These are phyloP conservation scores for Zaprionus capensis DNA, from an alignment of 1,140 invertebrate species.

Conservation along the genomic window DNA sequence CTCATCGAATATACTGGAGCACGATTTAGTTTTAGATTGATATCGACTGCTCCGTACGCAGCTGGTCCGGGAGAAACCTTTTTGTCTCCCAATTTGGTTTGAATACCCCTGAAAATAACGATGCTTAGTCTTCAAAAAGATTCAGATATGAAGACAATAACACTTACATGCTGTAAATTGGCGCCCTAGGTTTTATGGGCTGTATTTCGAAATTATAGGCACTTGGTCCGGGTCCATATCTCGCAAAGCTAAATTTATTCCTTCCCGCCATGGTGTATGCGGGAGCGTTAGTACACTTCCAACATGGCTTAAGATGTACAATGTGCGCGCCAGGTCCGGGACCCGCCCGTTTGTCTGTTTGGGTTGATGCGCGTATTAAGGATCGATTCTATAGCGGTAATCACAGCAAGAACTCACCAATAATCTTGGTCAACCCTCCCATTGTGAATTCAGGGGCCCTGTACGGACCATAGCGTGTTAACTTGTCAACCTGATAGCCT, in stretches of 20 bases:
- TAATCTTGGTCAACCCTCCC: slow-evolving; percentile 46
- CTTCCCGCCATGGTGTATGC: slow-evolving; percentile 86
- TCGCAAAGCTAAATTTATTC: slow-evolving; percentile 77
- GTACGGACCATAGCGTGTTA: slow-evolving; percentile 68
- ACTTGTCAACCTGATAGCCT: slow-evolving; percentile 65
- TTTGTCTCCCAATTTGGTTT: slow-evolving; percentile 51
- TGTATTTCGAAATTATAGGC: slow-evolving; percentile 85
- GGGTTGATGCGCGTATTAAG: not conserved
- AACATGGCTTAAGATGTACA: slow-evolving; percentile 84
- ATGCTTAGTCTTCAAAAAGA: too few relatives aligned
- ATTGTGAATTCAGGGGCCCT: slow-evolving; percentile 78
- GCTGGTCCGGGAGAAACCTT: slow-evolving; percentile 86
- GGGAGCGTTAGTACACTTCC: slow-evolving; percentile 85
- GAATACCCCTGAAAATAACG: slow-evolving; percentile 73
- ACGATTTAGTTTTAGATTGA: slow-evolving; percentile 75
- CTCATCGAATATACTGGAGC: slow-evolving; percentile 83
- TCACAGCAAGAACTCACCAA: slow-evolving; percentile 38
- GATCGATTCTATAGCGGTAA: not conserved
- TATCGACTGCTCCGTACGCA: slow-evolving; percentile 84
- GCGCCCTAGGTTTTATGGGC: slow-evolving; percentile 78
- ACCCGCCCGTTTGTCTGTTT: slow-evolving; percentile 59
- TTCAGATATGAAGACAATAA: too few relatives aligned
- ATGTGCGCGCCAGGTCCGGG: slow-evolving; percentile 87
- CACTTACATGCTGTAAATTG: slow-evolving; percentile 85
- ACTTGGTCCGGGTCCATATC: slow-evolving; percentile 86